Evolutionary conservation across 2,113 vertebrate genomes (phyloP).

Genomic region (Pteropus alecto): DNA sequence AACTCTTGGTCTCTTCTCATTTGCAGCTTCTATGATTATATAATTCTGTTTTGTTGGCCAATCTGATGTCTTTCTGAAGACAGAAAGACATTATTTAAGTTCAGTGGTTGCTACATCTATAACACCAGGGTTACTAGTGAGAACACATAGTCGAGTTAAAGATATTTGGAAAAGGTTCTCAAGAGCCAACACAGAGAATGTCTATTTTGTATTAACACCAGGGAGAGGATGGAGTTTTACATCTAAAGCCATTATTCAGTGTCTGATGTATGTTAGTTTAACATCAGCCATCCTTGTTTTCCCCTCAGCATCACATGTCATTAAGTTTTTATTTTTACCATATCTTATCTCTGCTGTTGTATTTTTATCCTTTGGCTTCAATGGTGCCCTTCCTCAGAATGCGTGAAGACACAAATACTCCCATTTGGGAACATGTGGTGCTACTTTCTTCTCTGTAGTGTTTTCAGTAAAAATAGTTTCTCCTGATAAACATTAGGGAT

Average conservation of each 20-base stretch:
- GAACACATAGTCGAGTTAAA: not conserved
- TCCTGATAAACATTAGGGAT: slow-evolving; percentile 34
- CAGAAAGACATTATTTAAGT: not conserved
- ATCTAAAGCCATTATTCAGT: not conserved
- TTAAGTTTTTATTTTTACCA: slow-evolving; percentile 42
- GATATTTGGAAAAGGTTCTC: not conserved
- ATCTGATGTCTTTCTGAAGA: not conserved
- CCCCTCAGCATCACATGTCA: not conserved
- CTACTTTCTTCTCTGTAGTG: slow-evolving; percentile 30
- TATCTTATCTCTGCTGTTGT: slow-evolving; percentile 43
- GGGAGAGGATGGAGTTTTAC: not conserved
- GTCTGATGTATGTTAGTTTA: slow-evolving; percentile 15
- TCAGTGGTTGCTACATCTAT: not conserved
- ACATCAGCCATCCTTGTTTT: slow-evolving; percentile 18
- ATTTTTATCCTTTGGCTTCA: slow-evolving; percentile 64
- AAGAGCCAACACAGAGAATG: not conserved
- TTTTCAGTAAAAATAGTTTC: slow-evolving; percentile 61
- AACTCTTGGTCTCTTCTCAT: not conserved
- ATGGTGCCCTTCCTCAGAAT: slow-evolving; percentile 38
- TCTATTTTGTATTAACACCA: not conserved
- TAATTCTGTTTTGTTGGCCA: not conserved
- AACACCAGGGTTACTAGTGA: not conserved
- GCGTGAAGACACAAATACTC: slow-evolving; percentile 63
- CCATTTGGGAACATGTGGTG: slow-evolving; percentile 45
- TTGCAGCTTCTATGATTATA: not conserved